A percentile compares a stretch with the other conserved stretches of the same genome.
Evolutionary conservation across 2,888 invertebrate genomes (phyloP).

Genomic region (Cylindroiulus punctatus): DNA sequence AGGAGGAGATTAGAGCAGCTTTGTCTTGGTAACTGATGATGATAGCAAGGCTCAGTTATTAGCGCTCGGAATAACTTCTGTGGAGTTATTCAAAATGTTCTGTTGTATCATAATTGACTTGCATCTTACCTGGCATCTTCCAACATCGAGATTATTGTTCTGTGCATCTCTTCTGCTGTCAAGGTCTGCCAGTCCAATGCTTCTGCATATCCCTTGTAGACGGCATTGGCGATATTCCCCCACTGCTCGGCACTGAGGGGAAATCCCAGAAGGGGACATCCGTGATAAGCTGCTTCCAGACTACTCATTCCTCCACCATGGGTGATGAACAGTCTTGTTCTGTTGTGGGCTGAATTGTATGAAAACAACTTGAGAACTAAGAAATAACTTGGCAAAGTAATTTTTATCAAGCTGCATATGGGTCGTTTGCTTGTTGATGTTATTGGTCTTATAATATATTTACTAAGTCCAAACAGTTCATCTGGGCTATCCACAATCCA

Average conservation of each 20-base stretch:
- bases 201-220: slow-evolving; percentile 49
- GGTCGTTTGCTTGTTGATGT: no score
- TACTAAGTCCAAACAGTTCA: no score
- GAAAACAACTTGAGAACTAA: no score
- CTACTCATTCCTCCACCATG: slow-evolving; percentile 53
- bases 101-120: not conserved
- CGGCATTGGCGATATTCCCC: slow-evolving; percentile 50
- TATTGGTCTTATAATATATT: no score
- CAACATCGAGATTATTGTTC: not conserved
- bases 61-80: no score
- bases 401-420: no score
- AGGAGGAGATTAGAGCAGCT: not conserved
- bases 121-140: slow-evolving; percentile 13
- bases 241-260: slow-evolving; percentile 48
- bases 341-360: slow-evolving; percentile 20
- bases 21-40: slow-evolving; percentile 19
- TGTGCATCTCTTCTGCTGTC: not conserved
- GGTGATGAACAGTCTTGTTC: slow-evolving; percentile 48
- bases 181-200: slow-evolving; percentile 45
- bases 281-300: slow-evolving; percentile 52
- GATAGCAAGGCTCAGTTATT: no score
- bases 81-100: no score
- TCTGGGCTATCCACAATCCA: no score
- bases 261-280: slow-evolving; percentile 50
- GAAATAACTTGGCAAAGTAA: no score